A percentile compares a stretch with the other conserved stretches of the same genome.
Evolutionary conservation across 37 sponge, comb jelly and placozoan genomes (phyloP).

Genomic region (Corticium candelabrum): DNA sequence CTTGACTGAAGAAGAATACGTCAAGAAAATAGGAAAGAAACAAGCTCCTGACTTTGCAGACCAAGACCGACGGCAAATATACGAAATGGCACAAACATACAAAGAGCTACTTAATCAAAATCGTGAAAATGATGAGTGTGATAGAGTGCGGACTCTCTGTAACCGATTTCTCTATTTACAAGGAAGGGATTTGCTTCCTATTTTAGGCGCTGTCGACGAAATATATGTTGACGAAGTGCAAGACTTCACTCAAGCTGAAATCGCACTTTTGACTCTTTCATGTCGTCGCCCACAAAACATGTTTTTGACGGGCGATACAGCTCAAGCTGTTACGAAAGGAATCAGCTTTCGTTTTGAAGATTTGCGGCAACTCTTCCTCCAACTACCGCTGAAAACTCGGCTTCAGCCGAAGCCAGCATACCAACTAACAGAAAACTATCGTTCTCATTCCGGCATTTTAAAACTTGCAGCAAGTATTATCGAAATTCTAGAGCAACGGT

Average conservation of each 20-base stretch:
- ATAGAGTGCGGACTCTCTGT: slow-evolving; percentile 12
- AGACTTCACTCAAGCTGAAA: slow-evolving; percentile 36
- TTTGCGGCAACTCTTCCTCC: slow-evolving; percentile 8
- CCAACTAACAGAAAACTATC: slow-evolving; percentile 41
- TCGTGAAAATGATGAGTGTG: slow-evolving; percentile 20
- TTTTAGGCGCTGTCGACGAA: slow-evolving; percentile 6
- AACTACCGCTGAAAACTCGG: neutral
- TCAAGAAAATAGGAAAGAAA: slow-evolving; percentile 38
- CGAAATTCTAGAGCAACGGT: slow-evolving; percentile 36
- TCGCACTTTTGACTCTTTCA: slow-evolving; percentile 9
- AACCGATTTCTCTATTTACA: slow-evolving; percentile 3
- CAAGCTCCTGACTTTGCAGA: slow-evolving; percentile 51
- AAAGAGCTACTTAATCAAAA: neutral
- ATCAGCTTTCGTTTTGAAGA: slow-evolving; percentile 28
- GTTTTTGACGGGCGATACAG: slow-evolving; percentile 31
- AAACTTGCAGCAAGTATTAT: slow-evolving; percentile 53
- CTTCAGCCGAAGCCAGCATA: slow-evolving; percentile 46
- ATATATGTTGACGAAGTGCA: slow-evolving; percentile 30
- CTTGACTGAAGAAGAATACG: slow-evolving; percentile 43
- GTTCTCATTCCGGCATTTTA: slow-evolving; percentile 66
- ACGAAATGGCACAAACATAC: neutral
- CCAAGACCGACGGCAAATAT: neutral
- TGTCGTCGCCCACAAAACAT: slow-evolving; percentile 18
- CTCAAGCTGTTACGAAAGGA: slow-evolving; percentile 25
- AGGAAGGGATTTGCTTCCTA: neutral